phyloP scores from a whole-genome alignment of 2,888 invertebrate species.

The Callyntrura guangdongensis region DNA sequence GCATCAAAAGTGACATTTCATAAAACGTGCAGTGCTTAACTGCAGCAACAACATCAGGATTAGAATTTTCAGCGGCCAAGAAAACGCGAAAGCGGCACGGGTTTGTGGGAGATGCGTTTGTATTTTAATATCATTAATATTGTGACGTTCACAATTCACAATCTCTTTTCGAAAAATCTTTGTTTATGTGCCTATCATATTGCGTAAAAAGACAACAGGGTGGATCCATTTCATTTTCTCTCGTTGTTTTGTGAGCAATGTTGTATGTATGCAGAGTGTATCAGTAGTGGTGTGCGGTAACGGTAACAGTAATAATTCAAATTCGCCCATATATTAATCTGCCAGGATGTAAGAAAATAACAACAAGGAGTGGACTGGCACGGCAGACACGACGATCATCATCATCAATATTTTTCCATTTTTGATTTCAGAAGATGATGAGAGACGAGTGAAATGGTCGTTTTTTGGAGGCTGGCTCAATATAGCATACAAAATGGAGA shows the following conservation, averaged over 20 bases:
- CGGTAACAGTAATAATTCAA: neutral
- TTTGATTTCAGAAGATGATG: slow-evolving; percentile 1
- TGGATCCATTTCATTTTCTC: slow-evolving; percentile 47
- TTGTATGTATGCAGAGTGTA: neutral
- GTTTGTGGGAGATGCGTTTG: neutral
- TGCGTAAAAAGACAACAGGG: slow-evolving; percentile 53
- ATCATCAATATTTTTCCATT: neutral
- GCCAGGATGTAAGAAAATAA: too few relatives aligned
- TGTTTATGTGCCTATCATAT: slow-evolving; percentile 23
- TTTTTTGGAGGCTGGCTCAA: neutral
- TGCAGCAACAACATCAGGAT: too few relatives aligned
- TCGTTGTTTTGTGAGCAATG: neutral
- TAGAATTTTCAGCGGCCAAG: too few relatives aligned
- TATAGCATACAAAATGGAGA: too few relatives aligned
- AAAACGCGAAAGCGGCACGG: neutral
- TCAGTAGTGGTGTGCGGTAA: neutral
- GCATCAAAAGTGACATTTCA: too few relatives aligned
- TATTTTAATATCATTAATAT: neutral
- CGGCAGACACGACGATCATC: neutral
- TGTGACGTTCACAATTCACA: neutral
- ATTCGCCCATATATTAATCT: slow-evolving; percentile 1
- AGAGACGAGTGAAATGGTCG: neutral
- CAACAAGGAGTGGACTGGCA: too few relatives aligned
- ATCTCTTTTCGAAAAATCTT: slow-evolving; percentile 9
- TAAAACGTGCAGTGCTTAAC: too few relatives aligned